Evolutionary conservation across 2,888 invertebrate species (phyloP).

Genomic region (Yponomeuta malinellus): DNA sequence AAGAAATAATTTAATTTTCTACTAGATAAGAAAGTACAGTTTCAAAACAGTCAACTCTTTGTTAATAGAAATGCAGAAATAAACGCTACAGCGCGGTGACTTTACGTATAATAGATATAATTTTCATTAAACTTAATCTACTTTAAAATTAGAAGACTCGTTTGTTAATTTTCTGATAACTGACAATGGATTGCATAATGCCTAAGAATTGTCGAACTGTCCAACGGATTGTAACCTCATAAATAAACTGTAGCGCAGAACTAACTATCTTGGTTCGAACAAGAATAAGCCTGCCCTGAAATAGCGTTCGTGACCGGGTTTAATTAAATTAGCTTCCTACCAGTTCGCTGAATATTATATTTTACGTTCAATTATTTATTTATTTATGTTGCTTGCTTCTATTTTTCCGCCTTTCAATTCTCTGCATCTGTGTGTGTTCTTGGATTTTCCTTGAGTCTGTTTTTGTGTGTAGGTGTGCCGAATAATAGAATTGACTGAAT

Average conservation of each 20-base stretch:
- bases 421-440: not conserved
- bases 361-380: not conserved
- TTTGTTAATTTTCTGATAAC: too few species aligned
- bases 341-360: constrained; percentile 5
- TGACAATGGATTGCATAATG: too few species aligned
- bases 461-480: not conserved
- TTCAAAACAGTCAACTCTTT: too few species aligned
- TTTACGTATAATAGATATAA: too few species aligned
- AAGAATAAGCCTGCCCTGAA: not conserved
- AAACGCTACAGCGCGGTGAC: too few species aligned
- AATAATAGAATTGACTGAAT: not conserved
- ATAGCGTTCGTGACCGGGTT: constrained; percentile 7
- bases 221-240: not conserved
- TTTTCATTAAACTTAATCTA: too few species aligned
- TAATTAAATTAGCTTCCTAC: constrained; percentile 10
- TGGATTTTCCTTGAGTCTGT: not conserved
- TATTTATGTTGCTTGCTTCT: not conserved
- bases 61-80: too few species aligned
- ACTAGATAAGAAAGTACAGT: too few species aligned
- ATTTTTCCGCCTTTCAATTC: not conserved
- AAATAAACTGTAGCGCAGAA: not conserved
- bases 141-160: too few species aligned
- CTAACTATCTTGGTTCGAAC: not conserved
- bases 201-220: too few species aligned
- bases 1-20: too few species aligned